Base-by-base conservation (phyloP, 2,888 invertebrate genomes). In the Xanthorhoe designata region DNA sequence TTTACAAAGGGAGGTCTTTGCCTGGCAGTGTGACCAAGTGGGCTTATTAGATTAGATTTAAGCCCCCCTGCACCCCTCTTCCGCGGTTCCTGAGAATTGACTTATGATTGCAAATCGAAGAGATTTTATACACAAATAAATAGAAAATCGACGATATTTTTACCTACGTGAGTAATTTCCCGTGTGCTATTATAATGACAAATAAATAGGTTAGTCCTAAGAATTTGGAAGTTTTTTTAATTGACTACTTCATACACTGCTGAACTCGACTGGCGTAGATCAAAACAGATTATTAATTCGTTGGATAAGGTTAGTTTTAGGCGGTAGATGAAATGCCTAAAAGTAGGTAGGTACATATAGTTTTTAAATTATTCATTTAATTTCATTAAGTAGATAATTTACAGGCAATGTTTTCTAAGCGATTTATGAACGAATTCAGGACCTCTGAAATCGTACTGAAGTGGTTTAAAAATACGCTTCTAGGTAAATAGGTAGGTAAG, bases 401-500 rank as follows among this genome's bases (percentile, higher is more conserved):
- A 42, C 38, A 13, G 38, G 13, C 38, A 42, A 42, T 13, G 38
- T 42, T 42, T 42, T 42, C 38, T 2, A 42, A 42, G 38, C 13
- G 5, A 13, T 42, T 42, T 3, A 7, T 2, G 38, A 38, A 13
- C 1, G 38, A 38, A 38, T 38, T 38, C 9, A 38, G 38, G 10
- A 32, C 32, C 32, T 42, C 38, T 13, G 10, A 47, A 45, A 15
- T 45, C 6, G 15, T 3, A 45, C 4, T 45, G 15, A 32, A 6
- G n/a, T 9, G n/a, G n/a, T 56, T 15, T 9, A 24, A 45, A 38
- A 55, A 18, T 5, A 45, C 15, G 24, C 15, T 45, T 42, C 56
- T 19, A 42, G 10, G 38, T 57, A 47, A 32, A 29, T 49, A 57
- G n/a, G n/a, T n/a, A n/a, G n/a, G n/a, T n/a, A n/a, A n/a, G n/a